Evolutionary conservation across 1,140 invertebrate species (phyloP), one percentile per base, ranked within the genome.

Genomic region (Sesamia nonagrioides): DNA sequence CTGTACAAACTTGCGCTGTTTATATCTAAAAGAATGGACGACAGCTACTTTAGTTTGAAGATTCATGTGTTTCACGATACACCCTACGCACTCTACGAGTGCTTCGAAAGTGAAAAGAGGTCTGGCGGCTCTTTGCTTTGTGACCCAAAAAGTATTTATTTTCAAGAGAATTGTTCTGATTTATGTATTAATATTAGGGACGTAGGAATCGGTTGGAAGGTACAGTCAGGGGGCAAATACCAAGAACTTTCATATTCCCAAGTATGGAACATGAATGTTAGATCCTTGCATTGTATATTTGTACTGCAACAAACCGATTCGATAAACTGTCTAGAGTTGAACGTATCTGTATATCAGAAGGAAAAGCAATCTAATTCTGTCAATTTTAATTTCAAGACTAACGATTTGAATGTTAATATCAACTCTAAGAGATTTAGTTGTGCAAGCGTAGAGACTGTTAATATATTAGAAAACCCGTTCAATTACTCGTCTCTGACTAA

Each of bases 11-110:
- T 99, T 15, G 97, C 98, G 7, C 96, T 98, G 1, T 99, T 99
- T 89, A 97, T 97, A 80, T 95, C 96, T 83, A 97, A 95, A 91
- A 96, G 95, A 79, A 95, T 92, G 86, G 96, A 93, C 92, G 97
- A 97, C 87, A 88, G 86, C 61, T 88, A 86, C 79, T 91, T 91
- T 58, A 89, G 80, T 73, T 82, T 94, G 15, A 89, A 92, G 74
- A 79, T 94, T 50, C 99, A 99, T 90, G 97, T 98, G n/a, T 96
- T 99, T 21, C 98, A 99, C 88, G 98, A 99, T 89, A 99, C 98
- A 2, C 97, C 97, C 35, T 98, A 98, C 78, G 98, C 98, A 6
- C 96, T 98, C 84, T 97, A 99, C 91, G 98, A 97, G 72, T 96
- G 97, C 80, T 95, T 96, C 15, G 96, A 97, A 63, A 96, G 96